A percentile compares a stretch with the other conserved stretches of the same genome.
phyloP scores from a whole-genome alignment of 2,113 vertebrate species.

The Myotis yumanensis region DNA sequence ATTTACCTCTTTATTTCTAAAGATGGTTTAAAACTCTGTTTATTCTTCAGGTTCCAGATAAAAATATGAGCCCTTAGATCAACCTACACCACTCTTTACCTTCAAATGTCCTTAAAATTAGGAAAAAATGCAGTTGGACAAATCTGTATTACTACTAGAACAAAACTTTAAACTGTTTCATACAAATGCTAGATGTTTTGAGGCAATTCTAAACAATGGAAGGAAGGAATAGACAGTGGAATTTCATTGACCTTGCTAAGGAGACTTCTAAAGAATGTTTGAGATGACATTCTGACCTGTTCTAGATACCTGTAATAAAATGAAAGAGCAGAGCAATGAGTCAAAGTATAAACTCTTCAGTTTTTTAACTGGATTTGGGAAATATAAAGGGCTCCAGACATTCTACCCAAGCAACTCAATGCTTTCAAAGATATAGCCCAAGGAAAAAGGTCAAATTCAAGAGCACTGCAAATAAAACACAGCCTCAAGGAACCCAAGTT shows the following conservation, averaged over 20 bases:
- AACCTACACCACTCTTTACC: background rate
- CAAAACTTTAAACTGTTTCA: background rate
- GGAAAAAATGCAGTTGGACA: background rate
- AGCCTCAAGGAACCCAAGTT: background rate
- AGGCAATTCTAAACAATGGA: background rate
- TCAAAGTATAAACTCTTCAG: background rate
- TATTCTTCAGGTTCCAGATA: constrained; percentile 8
- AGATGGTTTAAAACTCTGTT: constrained; percentile 24
- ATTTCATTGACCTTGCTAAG: background rate
- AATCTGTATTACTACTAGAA: background rate
- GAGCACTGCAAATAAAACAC: background rate
- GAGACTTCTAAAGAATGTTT: background rate
- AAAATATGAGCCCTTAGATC: background rate
- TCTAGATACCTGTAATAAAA: background rate
- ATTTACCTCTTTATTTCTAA: constrained; percentile 20
- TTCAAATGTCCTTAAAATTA: constrained; percentile 19
- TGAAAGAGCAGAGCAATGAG: background rate
- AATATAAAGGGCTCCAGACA: background rate
- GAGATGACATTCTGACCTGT: background rate
- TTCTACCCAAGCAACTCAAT: background rate
- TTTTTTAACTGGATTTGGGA: background rate
- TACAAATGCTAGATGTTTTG: background rate
- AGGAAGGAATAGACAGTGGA: background rate
- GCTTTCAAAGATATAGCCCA: constrained; percentile 27
- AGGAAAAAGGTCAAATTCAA: constrained; percentile 35